Base-by-base conservation (phyloP, 2,888 invertebrate species). In the Deroplatys truncata region DNA sequence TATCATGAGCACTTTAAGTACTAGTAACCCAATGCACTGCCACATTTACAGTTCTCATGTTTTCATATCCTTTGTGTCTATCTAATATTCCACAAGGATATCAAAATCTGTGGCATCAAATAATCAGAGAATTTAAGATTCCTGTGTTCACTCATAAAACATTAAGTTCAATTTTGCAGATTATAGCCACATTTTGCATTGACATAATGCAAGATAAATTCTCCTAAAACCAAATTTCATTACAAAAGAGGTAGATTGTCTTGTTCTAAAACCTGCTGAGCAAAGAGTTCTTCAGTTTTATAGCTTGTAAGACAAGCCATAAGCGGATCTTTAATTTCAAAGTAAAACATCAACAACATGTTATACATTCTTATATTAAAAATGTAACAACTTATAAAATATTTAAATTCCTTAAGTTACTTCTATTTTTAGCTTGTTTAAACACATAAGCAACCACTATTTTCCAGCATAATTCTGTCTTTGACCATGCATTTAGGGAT, bases 211-310 rank as follows among this genome's bases (percentile, higher is more conserved):
- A 49, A 72, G n/a, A 31, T 29, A 86, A 86, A 82, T 28, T n/a
- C 43, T 16, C n/a, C 43, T 35, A 25, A 1, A 86, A 87, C 49
- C 8, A 82, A 43, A 82, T 56, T 86, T 49, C 49, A 29, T 87
- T 83, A 87, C 43, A 35, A 87, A 84, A 83, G 90, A 90, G 90
- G 90, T 90, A 90, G 90, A 90, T 90, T 90, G 90, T 90, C 90
- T 89, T 90, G 83, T 90, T 56, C 87, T 84, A 87, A 13, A 29
- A 84, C 35, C 86, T 86, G 28, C 86, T 89, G 89, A 89, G 89
- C 86, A 87, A 87, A 87, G 31, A 87, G 31, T 87, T 87, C 82
- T 87, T 87, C 82, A 88, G 85, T 84, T 88, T 72, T n/a, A 56
- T n/a, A 87, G 31, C 49, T 87, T 87, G 20, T 82, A 87, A 72